phyloP scores from a whole-genome alignment of 2,797 vertebrate genomes.

The Sebastes diploproa region DNA sequence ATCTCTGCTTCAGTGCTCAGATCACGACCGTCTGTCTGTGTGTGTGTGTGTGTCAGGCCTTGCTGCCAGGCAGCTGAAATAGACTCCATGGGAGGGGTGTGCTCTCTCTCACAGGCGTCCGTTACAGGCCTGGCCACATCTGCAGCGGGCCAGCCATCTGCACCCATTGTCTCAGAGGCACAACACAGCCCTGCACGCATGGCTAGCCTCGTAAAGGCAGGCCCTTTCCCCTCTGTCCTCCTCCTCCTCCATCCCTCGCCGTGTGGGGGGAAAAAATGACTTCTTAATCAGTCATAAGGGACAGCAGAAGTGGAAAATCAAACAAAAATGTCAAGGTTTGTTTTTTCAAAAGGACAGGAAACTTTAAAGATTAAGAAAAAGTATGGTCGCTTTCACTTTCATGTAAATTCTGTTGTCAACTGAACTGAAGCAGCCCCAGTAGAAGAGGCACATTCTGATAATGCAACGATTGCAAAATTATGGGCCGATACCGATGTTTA shows the following conservation, averaged over 20 bases:
- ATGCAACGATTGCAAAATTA: no score
- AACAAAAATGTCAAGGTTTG: constrained; percentile 47
- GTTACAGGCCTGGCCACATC: constrained; percentile 81
- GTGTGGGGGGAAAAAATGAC: constrained; percentile 55
- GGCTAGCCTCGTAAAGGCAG: constrained; percentile 73
- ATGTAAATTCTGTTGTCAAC: neutral
- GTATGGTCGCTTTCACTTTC: constrained; percentile 8
- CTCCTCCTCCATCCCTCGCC: constrained; percentile 43
- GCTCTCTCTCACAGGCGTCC: constrained; percentile 74
- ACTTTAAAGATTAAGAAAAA: constrained; percentile 10
- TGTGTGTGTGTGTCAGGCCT: constrained; percentile 54
- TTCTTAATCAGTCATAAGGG: constrained; percentile 74
- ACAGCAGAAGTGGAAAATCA: constrained; percentile 43
- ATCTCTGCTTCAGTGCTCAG: constrained; percentile 5
- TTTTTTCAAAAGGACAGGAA: constrained; percentile 8
- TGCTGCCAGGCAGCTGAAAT: constrained; percentile 65
- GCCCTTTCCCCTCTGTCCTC: constrained; percentile 63
- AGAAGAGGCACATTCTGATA: neutral
- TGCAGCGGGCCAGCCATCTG: constrained; percentile 83
- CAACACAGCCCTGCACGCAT: constrained; percentile 76
- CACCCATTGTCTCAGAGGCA: constrained; percentile 80
- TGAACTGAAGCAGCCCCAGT: neutral
- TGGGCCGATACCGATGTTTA: no score
- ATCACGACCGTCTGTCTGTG: constrained; percentile 34
- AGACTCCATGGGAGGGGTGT: constrained; percentile 72